Evolutionary conservation across 2,797 vertebrate species (phyloP).

Genomic region (Coranthus polyacanthus): DNA sequence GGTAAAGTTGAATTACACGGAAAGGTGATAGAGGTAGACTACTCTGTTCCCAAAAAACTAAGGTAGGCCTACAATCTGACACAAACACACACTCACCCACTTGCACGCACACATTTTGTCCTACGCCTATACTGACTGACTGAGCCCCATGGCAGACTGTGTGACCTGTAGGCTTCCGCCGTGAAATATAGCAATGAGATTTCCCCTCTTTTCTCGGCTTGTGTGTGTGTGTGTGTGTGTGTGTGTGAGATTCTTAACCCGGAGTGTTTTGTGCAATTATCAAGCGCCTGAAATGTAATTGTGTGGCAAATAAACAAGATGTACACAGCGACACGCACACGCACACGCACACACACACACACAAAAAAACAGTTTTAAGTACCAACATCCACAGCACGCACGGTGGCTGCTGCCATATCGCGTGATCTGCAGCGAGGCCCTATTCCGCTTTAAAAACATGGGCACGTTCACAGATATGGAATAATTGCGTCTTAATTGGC

Average conservation of each 20-base stretch:
- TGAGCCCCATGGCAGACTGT: conserved; percentile 53
- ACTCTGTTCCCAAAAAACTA: conserved; percentile 96
- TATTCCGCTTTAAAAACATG: conserved; percentile 30
- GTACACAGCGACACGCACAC: conserved; percentile 41
- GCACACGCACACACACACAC: too few relatives aligned
- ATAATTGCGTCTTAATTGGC: conserved; percentile 44
- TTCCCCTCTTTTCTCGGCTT: conserved; percentile 29
- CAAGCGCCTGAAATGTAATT: conserved; percentile 20
- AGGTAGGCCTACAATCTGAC: conserved; percentile 85
- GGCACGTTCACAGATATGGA: conserved; percentile 6
- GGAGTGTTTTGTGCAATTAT: conserved; percentile 8
- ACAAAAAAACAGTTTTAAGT: too few relatives aligned
- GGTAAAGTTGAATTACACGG: conserved; percentile 97
- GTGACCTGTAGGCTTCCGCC: conserved; percentile 80
- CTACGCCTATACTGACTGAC: conserved; percentile 51
- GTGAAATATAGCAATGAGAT: conserved; percentile 66
- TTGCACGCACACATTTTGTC: conserved; percentile 15
- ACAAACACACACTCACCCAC: conserved; percentile 28
- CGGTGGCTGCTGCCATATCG: conserved; percentile 60
- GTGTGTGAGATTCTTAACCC: neutral
- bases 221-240: conserved; percentile 18
- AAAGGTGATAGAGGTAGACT: conserved; percentile 97
- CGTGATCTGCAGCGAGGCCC: conserved; percentile 66
- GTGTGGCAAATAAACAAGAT: conserved; percentile 29
- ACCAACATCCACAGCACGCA: conserved; percentile 56